Evolutionary conservation across 1,140 invertebrate genomes (phyloP).

Genomic region (Micrasema minimum): DNA sequence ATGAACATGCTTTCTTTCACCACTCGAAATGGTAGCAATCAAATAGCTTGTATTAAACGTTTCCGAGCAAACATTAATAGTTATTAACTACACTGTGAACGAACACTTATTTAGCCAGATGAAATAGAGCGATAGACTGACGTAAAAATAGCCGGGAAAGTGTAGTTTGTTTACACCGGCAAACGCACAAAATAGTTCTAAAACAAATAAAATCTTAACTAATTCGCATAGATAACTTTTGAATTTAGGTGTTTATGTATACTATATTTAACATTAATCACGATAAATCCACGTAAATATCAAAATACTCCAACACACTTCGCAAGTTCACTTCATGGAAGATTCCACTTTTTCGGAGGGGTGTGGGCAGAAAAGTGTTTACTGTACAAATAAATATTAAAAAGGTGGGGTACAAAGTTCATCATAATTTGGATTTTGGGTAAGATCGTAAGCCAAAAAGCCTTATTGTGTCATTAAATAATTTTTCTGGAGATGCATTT

Average conservation of each 20-base stretch:
- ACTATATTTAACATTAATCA: slow-evolving; percentile 2
- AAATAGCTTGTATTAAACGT: not conserved
- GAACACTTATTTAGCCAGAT: slow-evolving; percentile 21
- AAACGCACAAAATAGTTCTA: slow-evolving; percentile 32
- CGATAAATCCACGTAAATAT: slow-evolving; percentile 6
- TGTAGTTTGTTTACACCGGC: slow-evolving; percentile 70
- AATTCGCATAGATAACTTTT: not conserved
- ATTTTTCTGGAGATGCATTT: no score
- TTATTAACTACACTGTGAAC: not conserved
- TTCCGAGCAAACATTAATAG: no score
- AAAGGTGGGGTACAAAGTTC: not conserved
- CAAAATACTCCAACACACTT: slow-evolving; percentile 14
- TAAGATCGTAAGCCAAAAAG: no score
- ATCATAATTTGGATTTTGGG: no score
- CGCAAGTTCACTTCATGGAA: slow-evolving; percentile 31
- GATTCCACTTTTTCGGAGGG: slow-evolving; percentile 33
- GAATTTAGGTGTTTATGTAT: slow-evolving; percentile 22
- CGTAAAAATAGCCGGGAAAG: slow-evolving; percentile 59
- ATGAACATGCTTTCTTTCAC: slow-evolving; percentile 1
- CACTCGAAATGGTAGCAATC: not conserved
- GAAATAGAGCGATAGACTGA: slow-evolving; percentile 35
- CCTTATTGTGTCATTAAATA: no score
- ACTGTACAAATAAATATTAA: not conserved
- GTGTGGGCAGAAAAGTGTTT: slow-evolving; percentile 14
- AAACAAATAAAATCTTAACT: slow-evolving; percentile 8